Conservation (phyloP, 2,113 vertebrate species). For the Xiphophorus maculatus region DNA sequence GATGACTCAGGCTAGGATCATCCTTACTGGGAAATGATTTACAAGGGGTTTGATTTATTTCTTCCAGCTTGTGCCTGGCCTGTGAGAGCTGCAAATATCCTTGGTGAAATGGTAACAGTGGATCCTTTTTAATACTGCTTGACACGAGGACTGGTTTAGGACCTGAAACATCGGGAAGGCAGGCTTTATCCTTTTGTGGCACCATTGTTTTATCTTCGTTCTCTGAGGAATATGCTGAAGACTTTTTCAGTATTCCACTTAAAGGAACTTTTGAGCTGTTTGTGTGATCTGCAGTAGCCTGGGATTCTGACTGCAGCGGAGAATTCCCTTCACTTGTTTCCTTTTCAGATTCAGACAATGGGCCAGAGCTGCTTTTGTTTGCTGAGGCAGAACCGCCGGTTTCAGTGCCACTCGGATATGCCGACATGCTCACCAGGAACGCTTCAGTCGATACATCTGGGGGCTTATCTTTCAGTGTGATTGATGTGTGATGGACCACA, state of each 20-base stretch:
- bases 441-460: conserved; percentile 93
- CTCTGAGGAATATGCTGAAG: conserved; percentile 73
- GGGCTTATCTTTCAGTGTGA: conserved; percentile 93
- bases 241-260: conserved; percentile 85
- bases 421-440: conserved; percentile 86
- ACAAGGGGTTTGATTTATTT: conserved; percentile 59
- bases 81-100: conserved; percentile 69
- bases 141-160: conserved; percentile 51
- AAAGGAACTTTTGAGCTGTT: conserved; percentile 84
- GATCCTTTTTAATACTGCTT: conserved; percentile 45
- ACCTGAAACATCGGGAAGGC: conserved; percentile 17
- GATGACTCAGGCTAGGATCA: conserved; percentile 64
- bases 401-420: conserved; percentile 79
- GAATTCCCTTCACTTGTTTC: conserved; percentile 65
- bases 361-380: conserved; percentile 38
- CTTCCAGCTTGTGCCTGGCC: conserved; percentile 65
- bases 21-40: conserved; percentile 69
- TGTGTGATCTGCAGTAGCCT: conserved; percentile 77
- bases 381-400: conserved; percentile 53
- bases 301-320: conserved; percentile 66
- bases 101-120: conserved; percentile 51
- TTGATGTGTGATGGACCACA: conserved; percentile 34
- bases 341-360: conserved; percentile 48
- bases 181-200: conserved; percentile 41
- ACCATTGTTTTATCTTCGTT: conserved; percentile 74